Base-by-base conservation (phyloP, 1,140 invertebrate species). In the Vanessa tameamea region DNA sequence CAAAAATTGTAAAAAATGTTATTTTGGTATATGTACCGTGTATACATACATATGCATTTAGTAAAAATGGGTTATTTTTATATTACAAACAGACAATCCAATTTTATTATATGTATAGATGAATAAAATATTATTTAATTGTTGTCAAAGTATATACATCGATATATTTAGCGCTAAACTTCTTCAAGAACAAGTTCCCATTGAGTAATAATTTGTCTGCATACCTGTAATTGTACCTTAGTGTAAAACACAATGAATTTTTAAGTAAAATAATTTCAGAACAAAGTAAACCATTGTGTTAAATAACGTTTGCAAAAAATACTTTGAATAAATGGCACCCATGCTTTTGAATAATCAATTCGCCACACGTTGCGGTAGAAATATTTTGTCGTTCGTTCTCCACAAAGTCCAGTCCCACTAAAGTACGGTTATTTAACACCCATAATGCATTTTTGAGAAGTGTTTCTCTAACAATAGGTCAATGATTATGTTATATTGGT, bases 401-500 rank as follows among this genome's bases (percentile, higher is more conserved):
- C 80, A 77, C 82, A 83, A 81, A 61, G 75, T 77, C 77, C 75
- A 75, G 78, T 78, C 79, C 77, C 66, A 79, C 73, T 78, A 77
- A 80, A 78, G 76, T 82, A 75, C 65, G 75, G 77, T 72, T 77
- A 77, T 83, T 84, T 84, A 83, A 87, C 82, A 84, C 80, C 81
- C 84, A 75, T 83, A 82, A 83, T 84, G 85, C 78, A 84, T 77
- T 91, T 91, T 88, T 79, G 76, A 82, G 87, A 89, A 90, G 82
- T 65, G 74, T 69, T 73, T 69, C 61, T 55, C 64, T 70, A 79
- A 90, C 87, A 92, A 92, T 91, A 68, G 79, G 73, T 69, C 84
- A 86, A 91, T 92, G 86, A 92, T 92, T 87, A 89, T 89, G 82
- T 89, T 87, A 87, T 87, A 83, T 79, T 78, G 82, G 82, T 83